Base-by-base conservation (phyloP, 2,797 vertebrate genomes). In the Acrossocheilus fasciatus region DNA sequence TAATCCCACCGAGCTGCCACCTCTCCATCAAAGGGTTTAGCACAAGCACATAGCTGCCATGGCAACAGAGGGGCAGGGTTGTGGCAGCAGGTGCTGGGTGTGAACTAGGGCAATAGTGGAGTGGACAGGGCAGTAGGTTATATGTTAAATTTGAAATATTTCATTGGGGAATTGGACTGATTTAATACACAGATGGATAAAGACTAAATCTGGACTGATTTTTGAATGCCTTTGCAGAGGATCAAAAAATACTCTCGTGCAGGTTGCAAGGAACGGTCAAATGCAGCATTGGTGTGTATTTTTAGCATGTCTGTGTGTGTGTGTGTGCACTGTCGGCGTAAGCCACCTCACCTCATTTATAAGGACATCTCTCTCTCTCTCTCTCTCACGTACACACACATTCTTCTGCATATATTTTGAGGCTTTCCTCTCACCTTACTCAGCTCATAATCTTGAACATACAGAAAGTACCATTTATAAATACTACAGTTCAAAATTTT, bases 1-100 rank as follows among this genome's bases (percentile, higher is more conserved):
- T 87, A 79, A 89, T 85, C 86, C 80, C 59, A 83, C 47, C 77
- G 47, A 78, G 69, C 69, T 82, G 69, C 73, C 57, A 86, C 66
- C 81, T 70, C 80, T 62, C 20, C 81, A 87, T 87, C 75, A 81
- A 70, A 87, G 66, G 81, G 78, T 78, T 89, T 89, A 78, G 62
- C 43, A 39, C 80, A 75, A 41, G 64, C 66, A 39, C 68, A 59
- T 1, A 39, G 47, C 69, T 77, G 66, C 75, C 81, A 86, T 73
- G 23, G 83, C 43, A 75, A 80, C 75, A 83, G 36, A 75, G 54
- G 39, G 41, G 18, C 23, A 69, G 43, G 52, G 66, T 79, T 45
- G 34, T 23, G 50, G 43, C 81, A 72, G 43, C 83, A 83, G 41
- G 83, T 86, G 50, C 11, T 50, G 17, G 26, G 50, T 57, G 73